Evolutionary conservation across 1,140 invertebrate species (phyloP).

Genomic region (Cotesia glomerata): DNA sequence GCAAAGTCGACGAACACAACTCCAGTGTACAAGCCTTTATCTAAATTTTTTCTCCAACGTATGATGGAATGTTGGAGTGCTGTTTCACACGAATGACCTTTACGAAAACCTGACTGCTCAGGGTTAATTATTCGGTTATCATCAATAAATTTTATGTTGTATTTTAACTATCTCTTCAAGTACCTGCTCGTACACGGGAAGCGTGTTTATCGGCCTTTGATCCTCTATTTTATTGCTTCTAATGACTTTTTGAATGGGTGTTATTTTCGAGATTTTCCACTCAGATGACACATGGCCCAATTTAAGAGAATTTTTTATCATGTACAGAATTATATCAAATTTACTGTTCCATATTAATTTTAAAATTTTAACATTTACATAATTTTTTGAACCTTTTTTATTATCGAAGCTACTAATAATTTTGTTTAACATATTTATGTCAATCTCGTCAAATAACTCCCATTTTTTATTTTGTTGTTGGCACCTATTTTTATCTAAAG

Average conservation of each 20-base stretch:
- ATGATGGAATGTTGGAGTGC: slow-evolving; percentile 18
- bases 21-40: slow-evolving; percentile 1
- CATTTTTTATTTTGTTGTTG: neutral
- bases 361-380: neutral
- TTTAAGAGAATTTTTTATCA: slow-evolving; percentile 30
- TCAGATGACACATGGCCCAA: slow-evolving; percentile 11
- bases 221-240: slow-evolving; percentile 32
- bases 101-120: slow-evolving; percentile 26
- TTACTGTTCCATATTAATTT: neutral
- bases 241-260: slow-evolving; percentile 34
- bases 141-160: slow-evolving; percentile 27
- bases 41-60: slow-evolving; percentile 24
- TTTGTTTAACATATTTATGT: too few species aligned
- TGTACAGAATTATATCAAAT: neutral
- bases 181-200: slow-evolving; percentile 36
- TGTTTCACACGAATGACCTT: slow-evolving; percentile 25
- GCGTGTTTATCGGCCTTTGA: slow-evolving; percentile 34
- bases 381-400: neutral
- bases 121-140: slow-evolving; percentile 16
- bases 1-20: slow-evolving; percentile 29
- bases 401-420: neutral
- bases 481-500: neutral
- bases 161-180: slow-evolving; percentile 34
- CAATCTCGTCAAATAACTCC: neutral
- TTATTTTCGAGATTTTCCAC: slow-evolving; percentile 34